Conservation (phyloP, 2,888 invertebrate genomes). For the Drosophila infuscata region DNA sequence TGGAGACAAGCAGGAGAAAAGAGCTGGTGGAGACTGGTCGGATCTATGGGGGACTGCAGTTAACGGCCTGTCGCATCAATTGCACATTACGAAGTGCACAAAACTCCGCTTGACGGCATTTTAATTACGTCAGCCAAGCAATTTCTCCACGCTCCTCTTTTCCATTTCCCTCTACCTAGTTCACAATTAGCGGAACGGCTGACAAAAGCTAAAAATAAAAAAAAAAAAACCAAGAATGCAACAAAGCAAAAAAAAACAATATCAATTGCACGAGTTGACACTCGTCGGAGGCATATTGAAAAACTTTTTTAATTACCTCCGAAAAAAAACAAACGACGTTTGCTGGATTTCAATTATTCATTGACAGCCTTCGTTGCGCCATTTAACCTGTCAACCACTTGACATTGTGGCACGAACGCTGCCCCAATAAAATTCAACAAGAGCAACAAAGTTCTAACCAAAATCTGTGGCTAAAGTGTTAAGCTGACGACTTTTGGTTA, state of each 20-base stretch:
- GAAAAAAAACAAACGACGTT: slow-evolving; percentile 20
- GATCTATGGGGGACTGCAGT: slow-evolving; percentile 50
- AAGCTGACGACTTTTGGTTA: slow-evolving; percentile 5
- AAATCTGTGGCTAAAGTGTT: slow-evolving; percentile 43
- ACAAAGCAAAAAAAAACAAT: slow-evolving; percentile 28
- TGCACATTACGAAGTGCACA: slow-evolving; percentile 67
- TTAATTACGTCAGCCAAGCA: slow-evolving; percentile 73
- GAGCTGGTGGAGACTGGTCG: slow-evolving; percentile 12
- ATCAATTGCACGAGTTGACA: slow-evolving; percentile 62
- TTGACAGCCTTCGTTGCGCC: slow-evolving; percentile 61
- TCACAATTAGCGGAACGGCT: slow-evolving; percentile 53
- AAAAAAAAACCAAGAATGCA: slow-evolving; percentile 5
- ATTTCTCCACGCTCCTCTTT: slow-evolving; percentile 21
- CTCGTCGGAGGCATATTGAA: slow-evolving; percentile 53
- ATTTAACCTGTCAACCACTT: slow-evolving; percentile 71
- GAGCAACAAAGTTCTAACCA: slow-evolving; percentile 25
- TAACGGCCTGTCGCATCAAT: slow-evolving; percentile 75
- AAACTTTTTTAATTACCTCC: slow-evolving; percentile 76
- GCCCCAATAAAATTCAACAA: slow-evolving; percentile 2
- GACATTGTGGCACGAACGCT: slow-evolving; percentile 46
- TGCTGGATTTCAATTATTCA: slow-evolving; percentile 72
- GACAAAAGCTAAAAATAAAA: slow-evolving; percentile 53
- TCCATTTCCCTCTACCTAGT: slow-evolving; percentile 2
- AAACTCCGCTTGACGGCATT: slow-evolving; percentile 71
- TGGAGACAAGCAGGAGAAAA: slow-evolving; percentile 38